Conservation (phyloP, 2,113 vertebrate species). For the Corynorhinus townsendii region DNA sequence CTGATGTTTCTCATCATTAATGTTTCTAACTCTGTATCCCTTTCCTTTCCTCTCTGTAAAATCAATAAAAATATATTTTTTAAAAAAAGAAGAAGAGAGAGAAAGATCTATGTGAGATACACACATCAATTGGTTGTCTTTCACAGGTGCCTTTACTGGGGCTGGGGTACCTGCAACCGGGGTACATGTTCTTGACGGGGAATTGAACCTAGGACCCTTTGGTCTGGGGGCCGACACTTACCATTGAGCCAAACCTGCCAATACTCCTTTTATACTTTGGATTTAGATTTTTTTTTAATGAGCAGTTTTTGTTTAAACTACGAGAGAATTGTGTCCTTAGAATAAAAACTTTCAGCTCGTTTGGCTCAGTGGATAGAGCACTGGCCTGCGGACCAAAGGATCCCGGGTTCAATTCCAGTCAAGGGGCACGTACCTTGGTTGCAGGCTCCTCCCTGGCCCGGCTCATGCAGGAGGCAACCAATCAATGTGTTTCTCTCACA, state of each 20-base stretch:
- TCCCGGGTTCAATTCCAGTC: no score
- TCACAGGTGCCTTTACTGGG: no score
- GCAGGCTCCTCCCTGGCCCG: no score
- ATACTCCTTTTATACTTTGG: not conserved
- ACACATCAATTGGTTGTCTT: not conserved
- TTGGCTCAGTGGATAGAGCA: no score
- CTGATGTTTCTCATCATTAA: not conserved
- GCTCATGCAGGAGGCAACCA: no score
- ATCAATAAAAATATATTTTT: no score
- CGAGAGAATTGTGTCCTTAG: not conserved
- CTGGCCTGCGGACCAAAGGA: no score
- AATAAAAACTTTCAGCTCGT: not conserved
- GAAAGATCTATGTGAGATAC: not conserved
- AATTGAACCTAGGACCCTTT: not conserved
- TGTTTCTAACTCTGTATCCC: no score
- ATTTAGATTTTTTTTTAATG: slow-evolving; percentile 1
- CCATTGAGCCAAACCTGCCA: not conserved
- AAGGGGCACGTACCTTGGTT: no score
- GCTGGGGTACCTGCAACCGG: no score
- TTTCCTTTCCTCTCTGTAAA: no score
- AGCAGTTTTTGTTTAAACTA: not conserved
- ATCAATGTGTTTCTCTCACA: no score
- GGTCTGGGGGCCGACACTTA: not conserved
- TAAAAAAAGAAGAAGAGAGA: not conserved
- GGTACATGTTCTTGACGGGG: not conserved